phyloP scores from a whole-genome alignment of 2,888 invertebrate genomes.

The Melolontha melolontha region DNA sequence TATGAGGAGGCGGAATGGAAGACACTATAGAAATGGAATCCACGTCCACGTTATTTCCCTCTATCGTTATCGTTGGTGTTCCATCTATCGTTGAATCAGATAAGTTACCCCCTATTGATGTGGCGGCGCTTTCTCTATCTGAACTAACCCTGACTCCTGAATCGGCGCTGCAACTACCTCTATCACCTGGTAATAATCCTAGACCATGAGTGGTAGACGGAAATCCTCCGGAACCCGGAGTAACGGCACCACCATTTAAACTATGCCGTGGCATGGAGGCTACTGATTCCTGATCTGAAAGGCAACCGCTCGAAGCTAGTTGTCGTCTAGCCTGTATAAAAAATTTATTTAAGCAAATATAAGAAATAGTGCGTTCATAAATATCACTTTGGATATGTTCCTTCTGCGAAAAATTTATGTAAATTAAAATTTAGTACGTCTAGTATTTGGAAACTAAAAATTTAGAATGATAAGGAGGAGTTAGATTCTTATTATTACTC shows the following conservation, averaged over 20 bases:
- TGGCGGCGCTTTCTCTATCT: conserved; percentile 83
- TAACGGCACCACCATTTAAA: conserved; percentile 73
- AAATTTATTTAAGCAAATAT: background rate
- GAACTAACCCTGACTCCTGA: conserved; percentile 88
- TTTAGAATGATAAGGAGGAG: no score
- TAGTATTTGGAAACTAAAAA: no score
- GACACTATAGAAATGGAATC: conserved; percentile 80
- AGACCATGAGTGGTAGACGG: conserved; percentile 67
- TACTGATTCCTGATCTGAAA: conserved; percentile 85
- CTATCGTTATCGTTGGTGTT: conserved; percentile 70
- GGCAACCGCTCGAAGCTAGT: conserved; percentile 80
- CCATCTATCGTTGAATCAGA: conserved; percentile 85
- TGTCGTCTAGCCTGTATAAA: conserved; percentile 76
- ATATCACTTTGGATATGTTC: no score
- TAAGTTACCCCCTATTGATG: conserved; percentile 84
- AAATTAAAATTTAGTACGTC: no score
- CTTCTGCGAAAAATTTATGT: no score
- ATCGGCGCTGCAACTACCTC: conserved; percentile 89
- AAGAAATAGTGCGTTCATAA: no score
- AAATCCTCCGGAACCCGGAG: conserved; percentile 70
- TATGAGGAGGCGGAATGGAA: conserved; percentile 74
- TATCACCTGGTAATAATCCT: conserved; percentile 72
- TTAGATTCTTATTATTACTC: no score
- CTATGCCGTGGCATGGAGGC: conserved; percentile 75
- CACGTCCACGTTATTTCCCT: conserved; percentile 75